These are phyloP conservation scores for Elymnias hypermnestra DNA, from an alignment of 1,140 invertebrate species.

Conservation along the genomic window DNA sequence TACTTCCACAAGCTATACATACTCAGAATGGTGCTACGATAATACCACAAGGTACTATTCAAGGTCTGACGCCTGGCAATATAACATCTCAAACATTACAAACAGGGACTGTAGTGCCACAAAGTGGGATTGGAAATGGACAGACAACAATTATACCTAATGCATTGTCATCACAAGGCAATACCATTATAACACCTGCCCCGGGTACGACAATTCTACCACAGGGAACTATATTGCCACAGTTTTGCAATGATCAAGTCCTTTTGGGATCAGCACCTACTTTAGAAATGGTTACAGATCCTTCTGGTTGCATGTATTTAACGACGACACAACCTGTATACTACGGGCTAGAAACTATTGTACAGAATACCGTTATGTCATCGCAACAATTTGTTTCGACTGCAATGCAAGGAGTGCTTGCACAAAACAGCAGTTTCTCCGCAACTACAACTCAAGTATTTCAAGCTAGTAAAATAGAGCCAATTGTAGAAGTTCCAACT, in stretches of 20 bases:
- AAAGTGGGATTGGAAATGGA: slow-evolving; percentile 66
- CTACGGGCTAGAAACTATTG: slow-evolving; percentile 88
- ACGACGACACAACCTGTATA: slow-evolving; percentile 84
- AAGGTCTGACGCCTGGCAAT: slow-evolving; percentile 62
- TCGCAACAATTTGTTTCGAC: slow-evolving; percentile 88
- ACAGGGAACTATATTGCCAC: slow-evolving; percentile 80
- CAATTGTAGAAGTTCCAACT: slow-evolving; percentile 83
- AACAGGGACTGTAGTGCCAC: slow-evolving; percentile 66
- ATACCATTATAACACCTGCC: slow-evolving; percentile 62
- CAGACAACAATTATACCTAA: slow-evolving; percentile 72
- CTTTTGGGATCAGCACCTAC: slow-evolving; percentile 81
- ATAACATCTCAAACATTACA: slow-evolving; percentile 59
- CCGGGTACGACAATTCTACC: slow-evolving; percentile 74
- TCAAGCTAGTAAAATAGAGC: slow-evolving; percentile 88
- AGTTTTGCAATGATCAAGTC: slow-evolving; percentile 79
- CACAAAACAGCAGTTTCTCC: slow-evolving; percentile 86
- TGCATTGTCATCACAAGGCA: slow-evolving; percentile 63
- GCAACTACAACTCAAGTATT: slow-evolving; percentile 89
- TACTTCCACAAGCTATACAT: slow-evolving; percentile 71
- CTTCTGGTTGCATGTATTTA: slow-evolving; percentile 82
- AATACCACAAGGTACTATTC: slow-evolving; percentile 69
- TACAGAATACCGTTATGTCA: slow-evolving; percentile 90
- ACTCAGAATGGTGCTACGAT: slow-evolving; percentile 71
- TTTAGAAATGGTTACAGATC: slow-evolving; percentile 82
- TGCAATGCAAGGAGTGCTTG: slow-evolving; percentile 84